A percentile compares a stretch with the other conserved stretches of the same genome.
phyloP scores from a whole-genome alignment of 2,888 invertebrate genomes.

The Sminthurinus aureus region DNA sequence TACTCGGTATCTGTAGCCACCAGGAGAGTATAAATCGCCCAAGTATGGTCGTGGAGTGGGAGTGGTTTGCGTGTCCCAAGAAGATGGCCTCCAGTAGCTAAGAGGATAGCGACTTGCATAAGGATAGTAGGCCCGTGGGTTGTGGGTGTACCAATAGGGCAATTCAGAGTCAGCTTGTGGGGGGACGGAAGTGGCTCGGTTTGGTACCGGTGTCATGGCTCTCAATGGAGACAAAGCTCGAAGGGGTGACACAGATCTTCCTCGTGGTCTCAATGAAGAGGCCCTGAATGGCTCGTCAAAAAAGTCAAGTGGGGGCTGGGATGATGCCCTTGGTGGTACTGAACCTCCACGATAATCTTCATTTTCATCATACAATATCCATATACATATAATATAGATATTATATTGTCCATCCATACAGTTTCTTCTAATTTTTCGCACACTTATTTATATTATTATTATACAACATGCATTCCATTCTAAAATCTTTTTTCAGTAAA shows the following conservation, averaged over 20 bases:
- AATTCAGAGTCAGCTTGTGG: slow-evolving; percentile 27
- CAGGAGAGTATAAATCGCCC: slow-evolving; percentile 77
- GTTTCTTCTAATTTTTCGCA: too few relatives aligned
- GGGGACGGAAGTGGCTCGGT: slow-evolving; percentile 31
- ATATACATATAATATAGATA: too few relatives aligned
- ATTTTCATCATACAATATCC: too few relatives aligned
- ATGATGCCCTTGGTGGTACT: slow-evolving; percentile 37
- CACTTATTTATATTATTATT: too few relatives aligned
- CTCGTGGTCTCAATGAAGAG: slow-evolving; percentile 30
- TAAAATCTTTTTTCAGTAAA: too few relatives aligned
- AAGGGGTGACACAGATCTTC: slow-evolving; percentile 31
- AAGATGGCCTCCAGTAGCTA: slow-evolving; percentile 47
- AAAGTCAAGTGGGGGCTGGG: slow-evolving; percentile 19
- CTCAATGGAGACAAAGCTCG: slow-evolving; percentile 18
- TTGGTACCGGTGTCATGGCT: background rate
- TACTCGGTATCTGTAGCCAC: slow-evolving; percentile 69
- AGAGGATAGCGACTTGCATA: slow-evolving; percentile 46
- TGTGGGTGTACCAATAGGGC: slow-evolving; percentile 44
- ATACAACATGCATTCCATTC: too few relatives aligned
- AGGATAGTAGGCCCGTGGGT: slow-evolving; percentile 43
- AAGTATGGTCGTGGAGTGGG: slow-evolving; percentile 53
- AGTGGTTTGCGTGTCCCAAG: slow-evolving; percentile 45
- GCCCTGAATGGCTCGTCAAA: slow-evolving; percentile 29
- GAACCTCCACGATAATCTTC: slow-evolving; percentile 29
- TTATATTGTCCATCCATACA: too few relatives aligned